Conservation (phyloP, 2,113 vertebrate genomes). For the Cathartes aura region DNA sequence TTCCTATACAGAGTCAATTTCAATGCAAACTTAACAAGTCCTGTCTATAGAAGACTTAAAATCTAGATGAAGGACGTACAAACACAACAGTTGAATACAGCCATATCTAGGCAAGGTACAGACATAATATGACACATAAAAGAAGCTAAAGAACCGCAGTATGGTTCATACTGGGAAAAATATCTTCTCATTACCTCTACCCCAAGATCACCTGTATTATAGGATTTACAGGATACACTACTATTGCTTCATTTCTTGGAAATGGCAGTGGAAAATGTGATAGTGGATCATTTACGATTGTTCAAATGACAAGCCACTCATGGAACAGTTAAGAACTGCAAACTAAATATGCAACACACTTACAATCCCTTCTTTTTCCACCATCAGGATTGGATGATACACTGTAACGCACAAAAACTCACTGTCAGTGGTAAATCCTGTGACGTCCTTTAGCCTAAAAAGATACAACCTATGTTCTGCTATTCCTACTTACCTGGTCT, state of each 20-base stretch:
- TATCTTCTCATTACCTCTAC: background rate
- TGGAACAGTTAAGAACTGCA: background rate
- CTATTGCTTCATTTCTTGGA: background rate
- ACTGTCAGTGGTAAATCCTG: background rate
- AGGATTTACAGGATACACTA: background rate
- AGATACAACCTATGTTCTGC: background rate
- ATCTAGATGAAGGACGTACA: background rate
- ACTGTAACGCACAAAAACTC: background rate
- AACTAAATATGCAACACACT: background rate
- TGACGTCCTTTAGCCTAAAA: background rate
- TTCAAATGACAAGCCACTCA: background rate
- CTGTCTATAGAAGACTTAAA: background rate
- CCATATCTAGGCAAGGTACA: background rate
- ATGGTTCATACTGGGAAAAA: background rate
- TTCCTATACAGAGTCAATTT: background rate
- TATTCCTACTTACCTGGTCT: background rate
- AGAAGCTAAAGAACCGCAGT: background rate
- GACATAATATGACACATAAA: background rate
- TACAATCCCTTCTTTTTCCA: background rate
- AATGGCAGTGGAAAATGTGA: background rate
- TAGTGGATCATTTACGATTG: background rate
- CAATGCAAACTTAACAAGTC: background rate
- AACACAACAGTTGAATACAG: background rate
- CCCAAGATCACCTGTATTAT: background rate
- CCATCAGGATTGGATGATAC: background rate